Evolutionary conservation across 2,113 vertebrate species (phyloP), one percentile per base, ranked within the genome.

Genomic region (Heterocephalus glaber): DNA sequence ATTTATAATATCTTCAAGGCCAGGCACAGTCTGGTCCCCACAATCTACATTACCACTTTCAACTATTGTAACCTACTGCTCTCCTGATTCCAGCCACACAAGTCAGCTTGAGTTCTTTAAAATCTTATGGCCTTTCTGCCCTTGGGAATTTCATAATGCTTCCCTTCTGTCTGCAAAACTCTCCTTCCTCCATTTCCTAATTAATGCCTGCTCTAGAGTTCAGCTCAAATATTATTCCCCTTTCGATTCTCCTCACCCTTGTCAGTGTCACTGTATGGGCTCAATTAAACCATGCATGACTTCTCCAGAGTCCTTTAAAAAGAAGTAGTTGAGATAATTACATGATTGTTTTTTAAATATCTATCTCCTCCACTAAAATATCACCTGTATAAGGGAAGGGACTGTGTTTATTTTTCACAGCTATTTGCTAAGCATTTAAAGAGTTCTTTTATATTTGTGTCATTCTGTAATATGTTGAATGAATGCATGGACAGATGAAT

Each of bases 301-400:
- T 68, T 60, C 80, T 90, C 58, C 38, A 38, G 5, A 58, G 33
- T 65, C 33, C n/a, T 86, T 89, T 77, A 22, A 0, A 66, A 89
- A 66, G 52, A 90, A 70, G 28, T 30, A 74, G 95, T 74, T 88
- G 66, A 63, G 91, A 61, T 70, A 86, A 83, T 79, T 86, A 49
- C 5, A 38, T 44, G 89, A 90, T 83, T 70, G 11, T 16, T 92
- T 94, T 92, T 80, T 84, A 74, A 86, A 92, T 61, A 44, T 79
- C 7, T 92, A 2, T 63, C 49, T 92, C 33, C 20, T 38, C 58
- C 20, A 79, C 11, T 70, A 38, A 92, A 90, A 58, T 87, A 65
- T 65, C 47, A 84, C 22, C 17, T 79, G 10, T 11, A 58, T 33
- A 38, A 83, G 7, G n/a, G 3, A 92, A 77, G 33, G 52, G 2